Evolutionary conservation across 2,113 vertebrate species (phyloP).

Genomic region (Barnardius zonarius): DNA sequence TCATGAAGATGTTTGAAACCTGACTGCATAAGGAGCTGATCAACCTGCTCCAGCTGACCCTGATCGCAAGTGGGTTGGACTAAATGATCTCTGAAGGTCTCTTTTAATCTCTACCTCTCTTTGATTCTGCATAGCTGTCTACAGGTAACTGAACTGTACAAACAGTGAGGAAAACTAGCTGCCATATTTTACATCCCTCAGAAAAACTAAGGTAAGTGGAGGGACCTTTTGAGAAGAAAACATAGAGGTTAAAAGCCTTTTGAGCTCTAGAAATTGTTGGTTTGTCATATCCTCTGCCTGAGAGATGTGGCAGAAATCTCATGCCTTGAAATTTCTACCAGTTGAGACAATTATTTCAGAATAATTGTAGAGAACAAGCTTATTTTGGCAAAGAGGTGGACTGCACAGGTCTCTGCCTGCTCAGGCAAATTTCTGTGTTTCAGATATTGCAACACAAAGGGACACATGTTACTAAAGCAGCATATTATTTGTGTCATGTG

Average conservation of each 20-base stretch:
- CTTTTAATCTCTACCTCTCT: not conserved
- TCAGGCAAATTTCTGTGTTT: constrained; percentile 4
- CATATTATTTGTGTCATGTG: not conserved
- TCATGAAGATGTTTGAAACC: not conserved
- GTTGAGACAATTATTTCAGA: not conserved
- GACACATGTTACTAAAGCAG: not conserved
- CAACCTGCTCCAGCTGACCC: not conserved
- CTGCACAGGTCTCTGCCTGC: constrained; percentile 10
- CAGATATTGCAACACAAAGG: constrained; percentile 29
- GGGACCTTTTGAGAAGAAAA: not conserved
- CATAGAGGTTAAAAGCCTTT: not conserved
- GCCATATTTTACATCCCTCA: not conserved
- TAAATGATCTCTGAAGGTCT: not conserved
- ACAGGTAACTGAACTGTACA: not conserved
- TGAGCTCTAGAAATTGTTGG: not conserved
- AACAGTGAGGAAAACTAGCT: not conserved
- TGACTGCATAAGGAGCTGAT: not conserved
- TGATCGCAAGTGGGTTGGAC: not conserved
- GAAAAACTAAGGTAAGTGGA: not conserved
- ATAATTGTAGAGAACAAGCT: not conserved
- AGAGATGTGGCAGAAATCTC: not conserved
- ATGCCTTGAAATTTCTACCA: not conserved
- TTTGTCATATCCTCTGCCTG: not conserved
- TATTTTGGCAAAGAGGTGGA: not conserved
- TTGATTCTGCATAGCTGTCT: not conserved